Evolutionary conservation across 2,888 invertebrate species (phyloP).

Genomic region (Acleris emargana): DNA sequence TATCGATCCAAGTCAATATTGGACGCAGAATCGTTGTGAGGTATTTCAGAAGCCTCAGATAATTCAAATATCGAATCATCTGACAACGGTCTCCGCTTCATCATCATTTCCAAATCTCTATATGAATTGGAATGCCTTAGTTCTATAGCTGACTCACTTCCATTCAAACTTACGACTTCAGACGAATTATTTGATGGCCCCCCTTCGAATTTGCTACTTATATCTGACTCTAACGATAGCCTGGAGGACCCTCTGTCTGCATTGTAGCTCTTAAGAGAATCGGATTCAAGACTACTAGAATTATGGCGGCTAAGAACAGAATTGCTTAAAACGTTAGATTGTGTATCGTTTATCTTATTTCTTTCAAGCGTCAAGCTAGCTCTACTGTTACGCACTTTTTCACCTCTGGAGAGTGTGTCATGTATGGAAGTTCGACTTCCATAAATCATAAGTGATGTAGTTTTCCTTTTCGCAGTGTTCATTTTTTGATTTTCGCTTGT

Average conservation of each 20-base stretch:
- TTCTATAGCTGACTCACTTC: conserved; percentile 80
- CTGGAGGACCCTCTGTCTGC: conserved; percentile 76
- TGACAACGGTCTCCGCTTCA: conserved; percentile 89
- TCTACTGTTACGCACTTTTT: conserved; percentile 76
- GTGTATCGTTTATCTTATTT: conserved; percentile 57
- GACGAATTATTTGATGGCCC: conserved; percentile 71
- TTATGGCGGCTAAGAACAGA: conserved; percentile 66
- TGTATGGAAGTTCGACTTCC: conserved; percentile 79
- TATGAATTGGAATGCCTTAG: conserved; percentile 73
- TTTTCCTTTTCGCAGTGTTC: conserved; percentile 74
- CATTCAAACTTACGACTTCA: conserved; percentile 71
- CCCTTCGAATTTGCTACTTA: conserved; percentile 79
- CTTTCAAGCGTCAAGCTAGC: conserved; percentile 71
- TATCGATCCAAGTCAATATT: conserved; percentile 88
- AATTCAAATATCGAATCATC: conserved; percentile 89
- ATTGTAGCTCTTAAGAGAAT: conserved; percentile 74
- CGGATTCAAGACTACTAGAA: conserved; percentile 70
- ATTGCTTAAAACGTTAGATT: conserved; percentile 57
- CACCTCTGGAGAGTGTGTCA: conserved; percentile 78
- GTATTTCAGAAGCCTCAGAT: conserved; percentile 81
- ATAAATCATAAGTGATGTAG: conserved; percentile 80
- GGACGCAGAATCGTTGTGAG: conserved; percentile 72
- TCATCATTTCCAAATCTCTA: conserved; percentile 83
- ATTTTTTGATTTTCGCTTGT: conserved; percentile 74
- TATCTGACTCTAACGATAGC: conserved; percentile 75